These are phyloP conservation scores for Brachionus plicatilis DNA, from an alignment of 1,140 invertebrate genomes.

Conservation along the genomic window DNA sequence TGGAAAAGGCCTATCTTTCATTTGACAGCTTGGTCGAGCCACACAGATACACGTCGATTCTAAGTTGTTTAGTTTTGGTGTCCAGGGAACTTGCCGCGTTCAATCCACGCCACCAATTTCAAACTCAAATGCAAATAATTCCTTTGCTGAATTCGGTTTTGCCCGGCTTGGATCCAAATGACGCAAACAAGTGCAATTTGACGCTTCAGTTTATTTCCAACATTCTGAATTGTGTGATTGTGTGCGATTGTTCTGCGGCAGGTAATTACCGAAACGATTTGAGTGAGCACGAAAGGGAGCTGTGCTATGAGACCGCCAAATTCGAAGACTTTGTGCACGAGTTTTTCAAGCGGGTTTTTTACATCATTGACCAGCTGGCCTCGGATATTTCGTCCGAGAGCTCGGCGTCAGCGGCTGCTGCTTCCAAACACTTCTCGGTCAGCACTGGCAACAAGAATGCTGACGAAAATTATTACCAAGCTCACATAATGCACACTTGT, in stretches of 20 bases:
- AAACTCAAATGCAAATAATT: constrained; percentile 72
- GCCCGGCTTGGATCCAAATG: constrained; percentile 84
- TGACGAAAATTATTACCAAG: constrained; percentile 36
- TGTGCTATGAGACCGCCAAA: constrained; percentile 72
- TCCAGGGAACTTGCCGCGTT: constrained; percentile 62
- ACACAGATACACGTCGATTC: constrained; percentile 71
- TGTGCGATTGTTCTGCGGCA: constrained; percentile 75
- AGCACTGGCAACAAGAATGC: constrained; percentile 1
- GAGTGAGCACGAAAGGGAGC: constrained; percentile 68
- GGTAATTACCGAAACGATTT: constrained; percentile 64
- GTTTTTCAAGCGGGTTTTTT: constrained; percentile 60
- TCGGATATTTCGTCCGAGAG: constrained; percentile 8
- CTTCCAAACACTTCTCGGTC: background rate
- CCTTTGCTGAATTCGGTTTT: constrained; percentile 71
- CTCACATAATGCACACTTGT: constrained; percentile 32
- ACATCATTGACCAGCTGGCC: background rate
- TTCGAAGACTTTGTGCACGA: constrained; percentile 83
- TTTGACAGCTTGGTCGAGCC: constrained; percentile 80
- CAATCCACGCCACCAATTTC: constrained; percentile 60
- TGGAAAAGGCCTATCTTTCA: constrained; percentile 66
- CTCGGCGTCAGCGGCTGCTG: constrained; percentile 24
- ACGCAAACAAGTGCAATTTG: constrained; percentile 72
- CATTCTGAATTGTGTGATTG: constrained; percentile 69
- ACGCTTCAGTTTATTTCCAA: constrained; percentile 72
- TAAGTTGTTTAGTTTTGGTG: constrained; percentile 69